phyloP scores from a whole-genome alignment of 2,113 vertebrate genomes.

The Sapajus apella region DNA sequence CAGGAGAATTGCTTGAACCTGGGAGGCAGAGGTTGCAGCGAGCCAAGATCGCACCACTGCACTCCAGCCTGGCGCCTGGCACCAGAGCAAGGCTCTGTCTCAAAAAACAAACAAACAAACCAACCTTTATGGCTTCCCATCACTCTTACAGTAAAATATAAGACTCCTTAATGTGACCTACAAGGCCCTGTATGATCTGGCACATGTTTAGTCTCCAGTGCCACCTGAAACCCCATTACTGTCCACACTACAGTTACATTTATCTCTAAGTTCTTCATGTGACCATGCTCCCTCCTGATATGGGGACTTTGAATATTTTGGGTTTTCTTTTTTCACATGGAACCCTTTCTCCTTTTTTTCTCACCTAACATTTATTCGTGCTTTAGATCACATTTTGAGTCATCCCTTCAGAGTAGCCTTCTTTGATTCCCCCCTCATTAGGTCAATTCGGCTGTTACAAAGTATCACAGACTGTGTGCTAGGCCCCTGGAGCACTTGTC shows the following conservation, averaged over 20 bases:
- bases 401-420: background rate
- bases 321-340: background rate
- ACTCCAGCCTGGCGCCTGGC: too few species aligned
- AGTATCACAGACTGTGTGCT: background rate
- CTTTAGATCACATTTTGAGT: background rate
- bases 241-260: background rate
- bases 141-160: background rate
- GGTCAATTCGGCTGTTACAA: background rate
- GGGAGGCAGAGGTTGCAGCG: too few species aligned
- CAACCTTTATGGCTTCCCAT: background rate
- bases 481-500: background rate
- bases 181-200: background rate
- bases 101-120: too few species aligned
- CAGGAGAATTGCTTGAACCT: too few species aligned
- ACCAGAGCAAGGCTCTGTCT: too few species aligned
- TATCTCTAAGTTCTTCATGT: background rate
- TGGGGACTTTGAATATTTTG: background rate
- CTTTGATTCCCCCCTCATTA: background rate
- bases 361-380: background rate
- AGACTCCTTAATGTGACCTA: background rate
- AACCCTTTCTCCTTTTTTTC: background rate
- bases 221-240: background rate
- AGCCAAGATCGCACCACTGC: too few species aligned
- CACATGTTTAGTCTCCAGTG: background rate
- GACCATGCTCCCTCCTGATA: background rate